A percentile compares a stretch with the other conserved stretches of the same genome.
Conservation (phyloP, 2,888 invertebrate species). For the Ophraella communa region DNA sequence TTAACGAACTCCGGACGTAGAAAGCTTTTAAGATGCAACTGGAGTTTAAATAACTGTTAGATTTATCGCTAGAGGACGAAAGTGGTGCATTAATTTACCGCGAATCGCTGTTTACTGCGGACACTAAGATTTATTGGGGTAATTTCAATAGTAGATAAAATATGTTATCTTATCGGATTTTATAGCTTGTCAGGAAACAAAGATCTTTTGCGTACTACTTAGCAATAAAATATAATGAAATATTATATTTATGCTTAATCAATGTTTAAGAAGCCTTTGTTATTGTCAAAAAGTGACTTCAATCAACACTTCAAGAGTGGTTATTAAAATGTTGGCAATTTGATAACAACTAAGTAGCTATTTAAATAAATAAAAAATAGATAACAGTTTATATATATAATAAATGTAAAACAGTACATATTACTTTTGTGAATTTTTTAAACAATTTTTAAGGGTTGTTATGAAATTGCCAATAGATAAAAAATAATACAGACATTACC, state of each 20-base stretch:
- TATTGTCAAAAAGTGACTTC: conserved; percentile 2
- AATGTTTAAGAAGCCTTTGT: not conserved
- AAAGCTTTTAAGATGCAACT: not conserved
- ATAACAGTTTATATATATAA: not conserved
- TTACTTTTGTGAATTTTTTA: not conserved
- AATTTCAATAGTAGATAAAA: too few species aligned
- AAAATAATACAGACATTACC: conserved; percentile 71
- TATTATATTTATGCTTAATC: too few species aligned
- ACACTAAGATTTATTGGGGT: too few species aligned
- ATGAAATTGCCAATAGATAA: conserved; percentile 30
- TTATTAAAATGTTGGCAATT: conserved; percentile 12
- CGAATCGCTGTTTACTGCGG: too few species aligned
- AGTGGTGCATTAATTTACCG: not conserved
- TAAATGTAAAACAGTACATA: too few species aligned
- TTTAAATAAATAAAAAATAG: not conserved
- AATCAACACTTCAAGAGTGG: conserved; percentile 10
- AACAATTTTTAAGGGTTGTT: too few species aligned
- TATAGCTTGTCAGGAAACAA: too few species aligned
- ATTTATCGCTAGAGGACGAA: conserved; percentile 16
- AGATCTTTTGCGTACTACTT: too few species aligned
- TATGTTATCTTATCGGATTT: too few species aligned
- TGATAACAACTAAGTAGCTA: conserved; percentile 6
- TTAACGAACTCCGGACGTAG: not conserved
- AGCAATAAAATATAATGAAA: too few species aligned
- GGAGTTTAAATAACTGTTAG: not conserved